These are phyloP conservation scores for Alfaro cultratus DNA, from an alignment of 2,797 vertebrate genomes.

Conservation along the genomic window DNA sequence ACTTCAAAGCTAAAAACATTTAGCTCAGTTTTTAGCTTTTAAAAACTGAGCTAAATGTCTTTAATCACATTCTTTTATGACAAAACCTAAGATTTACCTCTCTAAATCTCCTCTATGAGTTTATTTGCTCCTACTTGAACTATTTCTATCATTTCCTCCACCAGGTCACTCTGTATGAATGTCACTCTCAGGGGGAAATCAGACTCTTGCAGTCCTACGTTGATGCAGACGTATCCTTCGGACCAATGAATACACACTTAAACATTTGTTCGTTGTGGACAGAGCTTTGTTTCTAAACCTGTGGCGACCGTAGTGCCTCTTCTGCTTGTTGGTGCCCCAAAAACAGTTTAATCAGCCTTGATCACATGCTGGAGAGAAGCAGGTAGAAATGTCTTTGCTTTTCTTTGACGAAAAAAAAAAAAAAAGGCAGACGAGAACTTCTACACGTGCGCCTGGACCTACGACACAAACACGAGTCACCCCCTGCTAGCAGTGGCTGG, in stretches of 20 bases:
- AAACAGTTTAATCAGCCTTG: not conserved
- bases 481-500: conserved; percentile 95
- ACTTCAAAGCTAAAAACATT: too few species aligned
- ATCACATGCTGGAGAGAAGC: not conserved
- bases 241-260: not conserved
- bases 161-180: conserved; percentile 98
- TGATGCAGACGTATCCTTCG: conserved; percentile 97
- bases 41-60: too few species aligned
- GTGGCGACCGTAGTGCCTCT: not conserved
- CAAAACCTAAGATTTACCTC: not conserved
- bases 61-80: not conserved
- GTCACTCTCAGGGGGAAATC: conserved; percentile 97
- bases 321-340: not conserved
- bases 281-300: not conserved
- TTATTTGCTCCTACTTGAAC: not conserved
- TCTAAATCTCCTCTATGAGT: not conserved
- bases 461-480: conserved; percentile 97
- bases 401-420: conserved; percentile 38
- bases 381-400: not conserved
- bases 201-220: conserved; percentile 95
- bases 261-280: not conserved
- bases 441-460: conserved; percentile 98
- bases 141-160: not conserved
- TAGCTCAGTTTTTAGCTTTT: too few species aligned
- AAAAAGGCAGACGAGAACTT: conserved; percentile 97